phyloP scores from a whole-genome alignment of 2,888 invertebrate species.

The Acleris holmiana region DNA sequence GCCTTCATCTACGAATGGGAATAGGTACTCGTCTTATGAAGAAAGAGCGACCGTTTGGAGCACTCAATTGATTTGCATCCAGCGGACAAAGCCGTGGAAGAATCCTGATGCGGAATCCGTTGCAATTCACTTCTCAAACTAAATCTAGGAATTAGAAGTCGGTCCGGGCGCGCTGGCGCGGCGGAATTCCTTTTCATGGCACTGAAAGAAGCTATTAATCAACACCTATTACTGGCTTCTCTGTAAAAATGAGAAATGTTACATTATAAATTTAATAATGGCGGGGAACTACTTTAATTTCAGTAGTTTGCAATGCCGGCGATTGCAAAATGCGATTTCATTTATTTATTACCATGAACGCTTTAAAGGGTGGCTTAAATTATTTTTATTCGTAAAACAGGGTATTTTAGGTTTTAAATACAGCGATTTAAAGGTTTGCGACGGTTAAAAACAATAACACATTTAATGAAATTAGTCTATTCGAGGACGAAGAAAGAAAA shows the following conservation, averaged over 20 bases:
- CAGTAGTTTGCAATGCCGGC: conserved; percentile 34
- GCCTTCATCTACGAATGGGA: conserved; percentile 51
- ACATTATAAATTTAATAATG: conserved; percentile 36
- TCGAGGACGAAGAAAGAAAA: conserved; percentile 16
- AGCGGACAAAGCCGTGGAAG: conserved; percentile 61
- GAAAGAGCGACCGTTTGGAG: conserved; percentile 44
- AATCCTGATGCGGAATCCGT: conserved; percentile 53
- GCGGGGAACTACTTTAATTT: conserved; percentile 35
- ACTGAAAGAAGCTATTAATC: conserved; percentile 41
- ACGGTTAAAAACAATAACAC: no score
- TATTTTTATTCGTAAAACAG: conserved; percentile 16
- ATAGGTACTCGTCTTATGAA: conserved; percentile 64
- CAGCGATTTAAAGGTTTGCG: no score
- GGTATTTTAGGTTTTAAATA: no score
- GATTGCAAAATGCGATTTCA: conserved; percentile 35
- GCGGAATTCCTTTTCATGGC: conserved; percentile 56
- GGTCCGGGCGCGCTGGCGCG: conserved; percentile 51
- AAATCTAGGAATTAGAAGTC: conserved; percentile 65
- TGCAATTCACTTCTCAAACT: conserved; percentile 64
- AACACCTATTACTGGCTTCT: conserved; percentile 35
- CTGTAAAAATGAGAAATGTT: conserved; percentile 36
- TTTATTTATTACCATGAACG: conserved; percentile 27
- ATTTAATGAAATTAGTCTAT: neutral
- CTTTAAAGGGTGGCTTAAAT: conserved; percentile 17
- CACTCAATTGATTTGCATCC: conserved; percentile 74